Base-by-base conservation (phyloP, 2,888 invertebrate species). In the Tetragonula carbonaria region DNA sequence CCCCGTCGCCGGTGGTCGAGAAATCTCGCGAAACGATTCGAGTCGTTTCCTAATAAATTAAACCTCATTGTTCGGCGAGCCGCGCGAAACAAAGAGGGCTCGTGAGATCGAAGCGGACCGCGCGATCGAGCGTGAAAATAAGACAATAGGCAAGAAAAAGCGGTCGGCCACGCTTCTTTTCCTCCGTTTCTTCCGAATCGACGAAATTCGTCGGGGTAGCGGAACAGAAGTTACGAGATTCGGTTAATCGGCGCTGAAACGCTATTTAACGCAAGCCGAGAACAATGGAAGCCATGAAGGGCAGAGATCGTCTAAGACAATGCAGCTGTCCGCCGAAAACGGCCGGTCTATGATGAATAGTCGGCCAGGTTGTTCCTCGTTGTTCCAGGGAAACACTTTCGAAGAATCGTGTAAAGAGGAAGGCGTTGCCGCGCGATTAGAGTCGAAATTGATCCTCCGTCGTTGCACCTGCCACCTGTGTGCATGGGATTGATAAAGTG, bases 81-180 rank as follows among this genome's bases (percentile, higher is more conserved):
- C 74, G 74, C 86, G 87, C 84, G 87, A 87, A 85, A 91, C 89
- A 88, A 89, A 88, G 85, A 74, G 71, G 50, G 71, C 70, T 16
- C 68, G 28, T 0, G 38, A 63, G 65, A 21, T 38, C 51, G 66
- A 79, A 18, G 53, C 53, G 51, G 75, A 21, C 72, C 70, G 59
- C 75, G 83, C 85, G 91, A 91, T 91, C 88, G 88, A 88, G 90
- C 92, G 92, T 92, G 89, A 92, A 93, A 91, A 82, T 91, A 91
- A 92, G 91, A 93, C 92, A 93, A 93, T 93, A 90, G 91, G 87
- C 90, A 90, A 92, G 92, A 91, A 92, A 92, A 92, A 91, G 79
- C 78, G 67, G 51, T 55, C 73, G 78, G 55, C 80, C 18, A 51
- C 73, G 72, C 65, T 70, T 78, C 33, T 66, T 85, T 85, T 78